phyloP scores from a whole-genome alignment of 2,113 vertebrate genomes.

The Pterocles burchelli region DNA sequence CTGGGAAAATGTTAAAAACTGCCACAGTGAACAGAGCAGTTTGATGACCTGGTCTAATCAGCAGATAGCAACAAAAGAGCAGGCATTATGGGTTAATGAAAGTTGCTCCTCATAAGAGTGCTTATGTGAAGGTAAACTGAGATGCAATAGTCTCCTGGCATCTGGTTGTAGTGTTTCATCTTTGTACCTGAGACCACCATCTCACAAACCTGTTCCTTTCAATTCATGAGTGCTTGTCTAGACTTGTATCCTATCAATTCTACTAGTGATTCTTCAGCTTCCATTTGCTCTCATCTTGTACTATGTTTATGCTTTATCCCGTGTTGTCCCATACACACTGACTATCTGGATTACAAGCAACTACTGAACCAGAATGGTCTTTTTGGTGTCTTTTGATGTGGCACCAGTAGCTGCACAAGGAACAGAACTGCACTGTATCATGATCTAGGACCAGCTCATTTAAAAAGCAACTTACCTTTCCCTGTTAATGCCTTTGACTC shows the following conservation, averaged over 20 bases:
- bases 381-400: background rate
- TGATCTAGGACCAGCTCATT: background rate
- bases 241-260: background rate
- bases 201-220: background rate
- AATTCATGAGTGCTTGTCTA: background rate
- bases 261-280: background rate
- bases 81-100: background rate
- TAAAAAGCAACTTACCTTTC: background rate
- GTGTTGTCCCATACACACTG: background rate
- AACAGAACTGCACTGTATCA: background rate
- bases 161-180: background rate
- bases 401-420: background rate
- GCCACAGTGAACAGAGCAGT: background rate
- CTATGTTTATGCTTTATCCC: background rate
- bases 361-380: background rate
- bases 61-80: background rate
- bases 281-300: background rate
- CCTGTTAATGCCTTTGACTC: background rate
- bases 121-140: background rate
- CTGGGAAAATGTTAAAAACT: background rate
- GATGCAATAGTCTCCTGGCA: background rate
- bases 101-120: background rate
- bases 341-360: background rate
- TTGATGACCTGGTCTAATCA: background rate
- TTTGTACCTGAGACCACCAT: background rate